Evolutionary conservation across 2,113 vertebrate genomes (phyloP), one percentile per base, ranked within the genome.

Genomic region (Albula glossodonta): DNA sequence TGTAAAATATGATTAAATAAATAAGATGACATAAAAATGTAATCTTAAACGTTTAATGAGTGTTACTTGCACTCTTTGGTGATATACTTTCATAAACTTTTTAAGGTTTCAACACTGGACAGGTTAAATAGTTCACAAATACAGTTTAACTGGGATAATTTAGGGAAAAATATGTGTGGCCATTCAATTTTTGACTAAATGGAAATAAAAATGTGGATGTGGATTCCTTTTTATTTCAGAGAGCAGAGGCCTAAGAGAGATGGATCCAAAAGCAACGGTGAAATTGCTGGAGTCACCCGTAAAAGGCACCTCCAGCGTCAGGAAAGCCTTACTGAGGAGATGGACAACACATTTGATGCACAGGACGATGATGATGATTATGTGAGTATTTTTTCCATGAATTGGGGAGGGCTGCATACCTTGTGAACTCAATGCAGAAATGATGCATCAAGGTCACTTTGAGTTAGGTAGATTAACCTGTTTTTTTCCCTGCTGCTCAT

Each of bases 231-330:
- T 49, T 4, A 53, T 87, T 88, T 70, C 88, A 97, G 96, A 91
- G 95, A 96, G 89, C 93, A 91, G 89, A 96, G 95, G 89, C 92
- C 95, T 50, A 94, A 94, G 87, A 95, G 92, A 83, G 93, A 93
- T 25, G 19, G 56, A 0, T 6, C 89, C 85, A 93, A 95, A 88
- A 94, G 90, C 85, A 96, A 94, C 0, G 95, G 95, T 1, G 95
- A 96, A 81, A 93, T 93, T 84, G 86, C 90, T 52, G 95, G 94
- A 86, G 90, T 91, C n/a, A 90, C 91, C 90, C 92, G 95, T 85
- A 97, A 96, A 92, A 95, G 96, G 87, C 95, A 94, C 87, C 86
- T 91, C 41, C 95, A 95, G 84, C 90, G 93, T 3, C 92, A 93
- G 78, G 87, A 93, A 81, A 88, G 83, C 52, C 5, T 50, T 3